Conservation (phyloP, 2,113 vertebrate species). For the Trochalopteron elliotii region DNA sequence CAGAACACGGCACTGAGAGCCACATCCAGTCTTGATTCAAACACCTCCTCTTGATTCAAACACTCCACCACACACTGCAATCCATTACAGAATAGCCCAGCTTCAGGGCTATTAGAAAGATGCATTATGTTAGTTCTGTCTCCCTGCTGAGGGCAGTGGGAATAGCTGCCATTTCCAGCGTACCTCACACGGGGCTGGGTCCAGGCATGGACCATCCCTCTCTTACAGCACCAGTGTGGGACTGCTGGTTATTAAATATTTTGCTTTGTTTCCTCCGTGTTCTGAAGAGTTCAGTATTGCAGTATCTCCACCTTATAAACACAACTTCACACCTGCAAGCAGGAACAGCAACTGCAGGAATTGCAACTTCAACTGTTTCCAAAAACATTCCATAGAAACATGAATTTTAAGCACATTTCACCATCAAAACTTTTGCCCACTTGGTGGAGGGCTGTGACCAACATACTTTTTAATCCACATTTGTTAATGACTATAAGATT, state of each 20-base stretch:
- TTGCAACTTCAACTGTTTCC: neutral
- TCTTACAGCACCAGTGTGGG: neutral
- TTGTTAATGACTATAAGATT: neutral
- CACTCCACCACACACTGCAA: neutral
- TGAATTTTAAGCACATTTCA: neutral
- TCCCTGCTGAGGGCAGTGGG: neutral
- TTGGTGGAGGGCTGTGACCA: neutral
- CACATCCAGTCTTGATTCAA: neutral
- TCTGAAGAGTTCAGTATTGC: neutral
- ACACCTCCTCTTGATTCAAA: neutral
- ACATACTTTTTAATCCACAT: neutral
- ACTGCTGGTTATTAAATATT: neutral
- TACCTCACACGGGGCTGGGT: rapidly evolving
- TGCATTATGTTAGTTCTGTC: neutral
- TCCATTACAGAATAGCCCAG: rapidly evolving
- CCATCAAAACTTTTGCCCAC: neutral
- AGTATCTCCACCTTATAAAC: neutral
- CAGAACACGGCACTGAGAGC: neutral
- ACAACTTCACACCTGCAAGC: neutral
- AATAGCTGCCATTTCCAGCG: neutral
- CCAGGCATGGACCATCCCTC: too few relatives aligned
- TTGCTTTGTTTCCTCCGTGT: neutral
- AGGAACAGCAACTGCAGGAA: neutral
- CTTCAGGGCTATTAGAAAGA: neutral
- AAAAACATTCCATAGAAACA: neutral